Conservation (phyloP, 2,113 vertebrate genomes). For the Zosterops japonicus region DNA sequence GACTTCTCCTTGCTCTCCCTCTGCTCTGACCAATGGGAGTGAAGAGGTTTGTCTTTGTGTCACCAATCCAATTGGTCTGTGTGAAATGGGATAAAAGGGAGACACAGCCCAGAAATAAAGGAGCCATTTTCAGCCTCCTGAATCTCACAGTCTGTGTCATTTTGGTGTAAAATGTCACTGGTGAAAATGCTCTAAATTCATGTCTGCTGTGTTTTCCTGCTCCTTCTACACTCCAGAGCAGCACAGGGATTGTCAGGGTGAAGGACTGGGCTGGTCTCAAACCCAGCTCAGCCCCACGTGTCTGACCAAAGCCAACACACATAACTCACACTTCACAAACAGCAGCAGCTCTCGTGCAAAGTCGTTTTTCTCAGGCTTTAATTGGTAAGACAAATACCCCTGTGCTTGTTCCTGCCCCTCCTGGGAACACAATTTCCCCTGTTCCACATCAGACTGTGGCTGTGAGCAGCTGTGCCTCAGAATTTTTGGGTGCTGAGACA, state of each 20-base stretch:
- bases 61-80: no score
- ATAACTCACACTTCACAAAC: background rate
- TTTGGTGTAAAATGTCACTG: no score
- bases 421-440: background rate
- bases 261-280: background rate
- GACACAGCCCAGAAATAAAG: no score
- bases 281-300: background rate
- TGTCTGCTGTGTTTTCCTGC: background rate
- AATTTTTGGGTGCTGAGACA: background rate
- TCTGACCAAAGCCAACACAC: background rate
- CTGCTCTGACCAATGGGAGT: no score
- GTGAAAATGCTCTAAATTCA: background rate
- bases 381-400: background rate
- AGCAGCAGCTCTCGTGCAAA: background rate
- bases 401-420: background rate
- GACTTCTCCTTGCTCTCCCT: no score
- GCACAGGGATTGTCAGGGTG: background rate
- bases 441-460: background rate
- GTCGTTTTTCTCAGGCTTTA: conserved; percentile 17
- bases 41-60: no score
- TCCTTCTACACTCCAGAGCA: background rate
- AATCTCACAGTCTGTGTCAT: no score
- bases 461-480: background rate
- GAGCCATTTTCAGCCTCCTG: no score
- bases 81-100: no score